phyloP scores from a whole-genome alignment of 1,140 invertebrate genomes.

The Bombus vancouverensis region DNA sequence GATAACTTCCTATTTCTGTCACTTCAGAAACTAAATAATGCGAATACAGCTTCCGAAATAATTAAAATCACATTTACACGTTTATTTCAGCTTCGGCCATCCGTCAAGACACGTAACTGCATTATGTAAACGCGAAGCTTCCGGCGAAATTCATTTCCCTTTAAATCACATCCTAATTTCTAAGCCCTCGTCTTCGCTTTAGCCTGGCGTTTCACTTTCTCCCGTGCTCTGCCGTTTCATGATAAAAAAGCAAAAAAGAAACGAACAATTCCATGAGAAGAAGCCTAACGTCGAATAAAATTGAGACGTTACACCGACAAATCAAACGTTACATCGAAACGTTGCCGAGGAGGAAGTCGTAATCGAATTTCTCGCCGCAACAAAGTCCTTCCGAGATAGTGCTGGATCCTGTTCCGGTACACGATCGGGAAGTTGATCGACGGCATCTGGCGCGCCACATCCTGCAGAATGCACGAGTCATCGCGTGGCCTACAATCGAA shows the following conservation, averaged over 20 bases:
- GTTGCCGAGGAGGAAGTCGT: conserved; percentile 11
- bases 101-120: neutral
- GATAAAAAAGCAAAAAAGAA: too few relatives aligned
- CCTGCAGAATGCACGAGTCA: conserved; percentile 57
- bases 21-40: neutral
- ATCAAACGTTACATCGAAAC: neutral
- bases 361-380: conserved; percentile 20
- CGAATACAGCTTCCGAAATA: neutral
- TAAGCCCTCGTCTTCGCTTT: too few relatives aligned
- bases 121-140: neutral
- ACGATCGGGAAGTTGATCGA: conserved; percentile 52
- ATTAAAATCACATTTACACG: neutral
- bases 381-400: neutral
- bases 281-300: neutral
- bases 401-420: conserved; percentile 15
- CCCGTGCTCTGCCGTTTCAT: too few relatives aligned
- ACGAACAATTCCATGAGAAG: too few relatives aligned
- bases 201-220: too few relatives aligned
- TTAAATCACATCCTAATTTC: neutral
- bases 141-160: neutral
- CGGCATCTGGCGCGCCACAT: conserved; percentile 59
- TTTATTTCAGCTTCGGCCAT: neutral
- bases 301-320: neutral
- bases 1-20: neutral
- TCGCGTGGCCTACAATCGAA: conserved; percentile 59